These are phyloP conservation scores for Hylaea fasciaria DNA, from an alignment of 2,888 invertebrate species.

Conservation along the genomic window DNA sequence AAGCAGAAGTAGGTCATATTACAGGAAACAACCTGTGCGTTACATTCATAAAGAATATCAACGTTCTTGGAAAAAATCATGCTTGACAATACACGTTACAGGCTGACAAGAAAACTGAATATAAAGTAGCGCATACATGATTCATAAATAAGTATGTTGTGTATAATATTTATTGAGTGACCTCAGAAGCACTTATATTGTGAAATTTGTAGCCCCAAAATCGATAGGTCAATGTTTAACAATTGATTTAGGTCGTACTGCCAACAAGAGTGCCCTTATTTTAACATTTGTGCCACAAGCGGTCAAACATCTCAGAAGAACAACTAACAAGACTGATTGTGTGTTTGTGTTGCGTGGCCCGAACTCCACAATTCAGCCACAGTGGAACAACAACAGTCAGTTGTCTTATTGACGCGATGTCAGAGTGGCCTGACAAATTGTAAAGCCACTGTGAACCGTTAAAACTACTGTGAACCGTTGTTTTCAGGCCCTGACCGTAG, in stretches of 20 bases:
- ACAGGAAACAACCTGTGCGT: no score
- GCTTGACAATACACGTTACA: no score
- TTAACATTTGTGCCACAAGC: conserved; percentile 44
- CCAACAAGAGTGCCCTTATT: conserved; percentile 32
- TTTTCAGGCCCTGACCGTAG: no score
- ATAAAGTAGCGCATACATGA: no score
- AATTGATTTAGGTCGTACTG: conserved; percentile 14
- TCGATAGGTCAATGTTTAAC: conserved; percentile 25
- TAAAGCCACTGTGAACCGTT: no score
- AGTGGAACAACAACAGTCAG: conserved; percentile 6
- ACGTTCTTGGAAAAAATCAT: no score
- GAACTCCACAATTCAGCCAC: conserved; percentile 31
- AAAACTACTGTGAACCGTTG: no score
- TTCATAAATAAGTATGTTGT: no score
- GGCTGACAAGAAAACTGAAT: no score
- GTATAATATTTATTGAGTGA: neutral
- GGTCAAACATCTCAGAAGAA: conserved; percentile 44
- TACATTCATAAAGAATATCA: no score
- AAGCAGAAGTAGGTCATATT: no score
- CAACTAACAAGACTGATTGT: conserved; percentile 50
- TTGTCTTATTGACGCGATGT: neutral
- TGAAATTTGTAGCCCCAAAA: conserved; percentile 2
- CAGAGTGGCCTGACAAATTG: no score
- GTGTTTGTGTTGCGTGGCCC: conserved; percentile 47
- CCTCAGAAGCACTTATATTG: neutral